phyloP scores from a whole-genome alignment of 2,888 invertebrate species.

The Polyommatus iphigenia region DNA sequence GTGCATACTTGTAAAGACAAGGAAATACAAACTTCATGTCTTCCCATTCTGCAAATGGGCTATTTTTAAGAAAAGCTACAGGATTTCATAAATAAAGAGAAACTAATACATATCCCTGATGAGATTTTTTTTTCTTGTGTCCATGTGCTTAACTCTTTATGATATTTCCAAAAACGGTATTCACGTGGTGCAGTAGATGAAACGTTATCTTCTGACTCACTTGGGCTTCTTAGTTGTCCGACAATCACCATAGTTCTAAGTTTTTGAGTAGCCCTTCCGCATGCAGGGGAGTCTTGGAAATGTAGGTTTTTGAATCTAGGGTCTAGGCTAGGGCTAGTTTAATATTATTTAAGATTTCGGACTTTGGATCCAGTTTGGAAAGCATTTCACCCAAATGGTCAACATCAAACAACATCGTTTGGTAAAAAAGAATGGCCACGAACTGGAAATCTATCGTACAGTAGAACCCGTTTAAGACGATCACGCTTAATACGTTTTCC shows the following conservation, averaged over 20 bases:
- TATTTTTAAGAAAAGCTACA: constrained; percentile 25
- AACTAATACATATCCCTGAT: constrained; percentile 27
- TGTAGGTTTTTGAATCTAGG: constrained; percentile 47
- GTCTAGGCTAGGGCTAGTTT: too few species aligned
- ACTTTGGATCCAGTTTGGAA: too few species aligned
- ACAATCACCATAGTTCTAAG: constrained; percentile 39
- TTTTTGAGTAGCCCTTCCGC: constrained; percentile 44
- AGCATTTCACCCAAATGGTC: too few species aligned
- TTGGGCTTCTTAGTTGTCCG: constrained; percentile 37
- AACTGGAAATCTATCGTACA: too few species aligned
- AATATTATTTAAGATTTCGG: too few species aligned
- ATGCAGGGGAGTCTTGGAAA: constrained; percentile 45
- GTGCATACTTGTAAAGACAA: constrained; percentile 46
- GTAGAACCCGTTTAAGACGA: too few species aligned
- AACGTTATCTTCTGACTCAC: constrained; percentile 46
- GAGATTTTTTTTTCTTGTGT: constrained; percentile 25
- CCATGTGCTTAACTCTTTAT: constrained; percentile 45
- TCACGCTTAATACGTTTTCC: too few species aligned
- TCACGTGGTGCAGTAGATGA: constrained; percentile 39
- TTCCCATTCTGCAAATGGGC: constrained; percentile 43
- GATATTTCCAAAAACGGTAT: constrained; percentile 48
- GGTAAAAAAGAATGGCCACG: too few species aligned
- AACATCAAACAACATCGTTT: too few species aligned
- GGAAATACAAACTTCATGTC: constrained; percentile 47
- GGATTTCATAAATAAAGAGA: constrained; percentile 33